Conservation (phyloP, 2,113 vertebrate genomes). For the Indicator maculatus region DNA sequence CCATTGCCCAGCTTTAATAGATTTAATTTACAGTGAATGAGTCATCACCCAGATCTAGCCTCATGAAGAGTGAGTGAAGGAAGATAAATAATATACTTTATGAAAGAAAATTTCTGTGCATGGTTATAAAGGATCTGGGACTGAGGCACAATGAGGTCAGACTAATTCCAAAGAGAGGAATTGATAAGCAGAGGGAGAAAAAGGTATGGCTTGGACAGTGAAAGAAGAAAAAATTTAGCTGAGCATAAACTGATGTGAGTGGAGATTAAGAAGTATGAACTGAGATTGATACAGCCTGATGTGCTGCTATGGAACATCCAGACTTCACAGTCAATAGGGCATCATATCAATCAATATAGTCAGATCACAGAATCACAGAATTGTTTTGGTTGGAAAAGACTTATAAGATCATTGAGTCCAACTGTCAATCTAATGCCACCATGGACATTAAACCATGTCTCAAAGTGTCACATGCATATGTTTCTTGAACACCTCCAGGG, state of each 20-base stretch:
- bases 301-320: neutral
- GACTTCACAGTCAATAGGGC: neutral
- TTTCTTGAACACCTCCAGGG: too few species aligned
- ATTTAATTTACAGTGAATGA: neutral
- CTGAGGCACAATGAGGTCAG: neutral
- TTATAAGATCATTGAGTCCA: too few species aligned
- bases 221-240: neutral
- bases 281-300: neutral
- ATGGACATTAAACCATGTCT: too few species aligned
- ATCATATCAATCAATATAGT: neutral
- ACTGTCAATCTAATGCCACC: too few species aligned
- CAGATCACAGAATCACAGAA: neutral
- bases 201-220: neutral
- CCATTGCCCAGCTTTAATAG: neutral
- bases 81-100: neutral
- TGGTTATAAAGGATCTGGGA: neutral
- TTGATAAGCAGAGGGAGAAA: neutral
- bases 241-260: neutral
- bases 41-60: neutral
- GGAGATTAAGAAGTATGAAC: neutral
- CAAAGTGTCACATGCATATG: too few species aligned
- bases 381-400: too few species aligned
- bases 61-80: neutral
- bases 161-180: neutral
- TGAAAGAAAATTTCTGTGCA: neutral